Conservation (phyloP, 1,140 invertebrate species). For the Drosophila simulans region DNA sequence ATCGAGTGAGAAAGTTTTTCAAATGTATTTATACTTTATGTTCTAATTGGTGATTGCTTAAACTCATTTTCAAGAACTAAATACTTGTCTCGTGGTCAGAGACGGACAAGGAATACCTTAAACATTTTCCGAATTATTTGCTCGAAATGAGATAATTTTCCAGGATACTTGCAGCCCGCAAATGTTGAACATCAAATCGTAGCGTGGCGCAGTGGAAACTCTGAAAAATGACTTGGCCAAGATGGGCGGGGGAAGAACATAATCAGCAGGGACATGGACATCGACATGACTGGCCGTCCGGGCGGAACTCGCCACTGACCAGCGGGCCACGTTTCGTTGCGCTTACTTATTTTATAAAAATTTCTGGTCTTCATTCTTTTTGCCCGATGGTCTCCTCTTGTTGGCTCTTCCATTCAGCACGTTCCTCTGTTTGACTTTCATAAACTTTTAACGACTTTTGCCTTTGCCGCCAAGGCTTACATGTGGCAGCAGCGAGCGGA, state of each 20-base stretch:
- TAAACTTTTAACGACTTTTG: slow-evolving; percentile 84
- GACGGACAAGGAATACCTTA: no score
- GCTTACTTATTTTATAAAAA: slow-evolving; percentile 76
- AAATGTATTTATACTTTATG: no score
- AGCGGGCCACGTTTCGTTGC: slow-evolving; percentile 76
- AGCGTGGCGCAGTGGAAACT: slow-evolving; percentile 24
- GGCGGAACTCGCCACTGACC: slow-evolving; percentile 51
- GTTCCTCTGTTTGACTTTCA: slow-evolving; percentile 83
- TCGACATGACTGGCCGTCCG: slow-evolving; percentile 35
- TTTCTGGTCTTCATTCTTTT: slow-evolving; percentile 37
- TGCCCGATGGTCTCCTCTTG: slow-evolving; percentile 21
- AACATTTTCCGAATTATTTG: background rate
- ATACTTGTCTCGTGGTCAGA: no score
- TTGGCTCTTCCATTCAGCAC: slow-evolving; percentile 47
- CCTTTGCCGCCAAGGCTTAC: slow-evolving; percentile 71
- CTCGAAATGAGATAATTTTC: slow-evolving; percentile 11
- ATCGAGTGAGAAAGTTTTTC: no score
- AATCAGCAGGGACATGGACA: slow-evolving; percentile 57
- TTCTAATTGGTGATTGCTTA: background rate
- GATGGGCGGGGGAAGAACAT: slow-evolving; percentile 32
- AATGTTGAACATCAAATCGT: slow-evolving; percentile 54
- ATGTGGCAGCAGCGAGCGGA: slow-evolving; percentile 52
- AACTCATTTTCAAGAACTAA: background rate
- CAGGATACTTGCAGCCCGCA: slow-evolving; percentile 26
- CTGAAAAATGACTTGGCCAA: slow-evolving; percentile 8